Evolutionary conservation across 1,140 invertebrate genomes (phyloP), one percentile per base, ranked within the genome.

Genomic region (Asobara japonica): DNA sequence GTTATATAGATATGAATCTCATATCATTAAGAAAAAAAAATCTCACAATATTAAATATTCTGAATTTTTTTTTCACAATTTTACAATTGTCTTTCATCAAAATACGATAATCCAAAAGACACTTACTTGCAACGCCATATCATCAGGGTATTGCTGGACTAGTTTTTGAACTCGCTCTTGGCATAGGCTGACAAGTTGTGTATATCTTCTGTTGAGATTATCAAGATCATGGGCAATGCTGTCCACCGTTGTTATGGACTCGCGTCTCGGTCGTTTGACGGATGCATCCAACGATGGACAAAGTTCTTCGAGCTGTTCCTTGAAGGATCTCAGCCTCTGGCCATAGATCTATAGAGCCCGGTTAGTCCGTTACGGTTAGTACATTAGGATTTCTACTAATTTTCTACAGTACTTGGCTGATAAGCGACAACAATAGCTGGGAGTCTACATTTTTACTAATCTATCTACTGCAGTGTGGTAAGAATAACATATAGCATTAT

Each of bases 171-270:
- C 78, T 11, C 88, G 80, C 61, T 89, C 92, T 76, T 94, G 92
- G 45, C 96, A 83, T 79, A 92, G 86, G 79, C 92, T 93, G 72
- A 95, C 85, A 68, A 97, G 87, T 74, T 91, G 89, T 78, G 94
- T 92, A 83, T 95, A 96, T 79, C 93, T 92, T 69, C 91, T 91
- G 86, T 97, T 97, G 75, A 98, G 89, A 41, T 90, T 90, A 82
- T 98, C 97, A 81, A 99, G 88, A 77, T 98, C 93, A 73, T 91
- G 90, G 20, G 93, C 93, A 33, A 98, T 92, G 60, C 91, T 88
- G 77, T 97, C 96, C 20, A 95, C 94, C 5, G 89, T 88, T 2
- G 85, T 71, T 80, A 86, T 18, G 80, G 80, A 81, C 82, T 89
- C 84, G 77, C 78, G 78, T 76, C 80, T 77, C 70, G 83, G 83